Base-by-base conservation (phyloP, 2,113 vertebrate genomes). In the Paradoxurus hermaphroditus region DNA sequence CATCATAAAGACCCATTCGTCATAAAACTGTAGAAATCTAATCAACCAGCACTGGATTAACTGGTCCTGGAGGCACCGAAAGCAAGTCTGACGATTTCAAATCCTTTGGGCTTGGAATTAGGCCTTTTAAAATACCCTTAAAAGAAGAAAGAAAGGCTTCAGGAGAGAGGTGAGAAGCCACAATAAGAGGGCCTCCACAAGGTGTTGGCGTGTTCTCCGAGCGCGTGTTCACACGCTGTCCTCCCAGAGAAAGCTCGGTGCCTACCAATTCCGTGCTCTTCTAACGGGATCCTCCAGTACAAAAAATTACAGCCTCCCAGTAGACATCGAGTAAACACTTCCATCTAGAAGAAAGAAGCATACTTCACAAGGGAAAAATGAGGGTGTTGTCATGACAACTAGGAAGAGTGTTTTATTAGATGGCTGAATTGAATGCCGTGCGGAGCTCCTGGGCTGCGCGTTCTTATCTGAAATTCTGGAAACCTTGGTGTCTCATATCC, bases 371-470 rank as follows among this genome's bases (percentile, higher is more conserved):
- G 70, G 73, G 49, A 63, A 90, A 63, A 81, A 86, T 73, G 75
- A 91, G 19, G 34, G 7, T 39, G 97, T 97, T 96, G 96, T 82
- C 97, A 94, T 97, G 97, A 82, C 97, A 95, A 96, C 95, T 3
- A 2, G 2, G 63, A 63, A 51, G 65, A 36, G 49, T 4, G n/a
- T 85, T 62, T 68, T 56, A 27, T 93, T 89, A 67, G 84, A 82
- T 70, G 92, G 25, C 27, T 90, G 79, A 46, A 44, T 49, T 41
- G 72, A 94, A 89, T 12, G 73, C 31, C 27, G 4, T 25, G 31
- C 67, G 44, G 65, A 92, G 90, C 87, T 91, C 41, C 59, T 51
- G 83, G 46, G 59, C 73, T 49, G 89, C 77, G 41, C 15, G 34
- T 41, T 85, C 53, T 62, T 44, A 19, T 19, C n/a, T 81, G 75